Conservation (phyloP, 2,888 invertebrate species). For the Calephelis perditalis region DNA sequence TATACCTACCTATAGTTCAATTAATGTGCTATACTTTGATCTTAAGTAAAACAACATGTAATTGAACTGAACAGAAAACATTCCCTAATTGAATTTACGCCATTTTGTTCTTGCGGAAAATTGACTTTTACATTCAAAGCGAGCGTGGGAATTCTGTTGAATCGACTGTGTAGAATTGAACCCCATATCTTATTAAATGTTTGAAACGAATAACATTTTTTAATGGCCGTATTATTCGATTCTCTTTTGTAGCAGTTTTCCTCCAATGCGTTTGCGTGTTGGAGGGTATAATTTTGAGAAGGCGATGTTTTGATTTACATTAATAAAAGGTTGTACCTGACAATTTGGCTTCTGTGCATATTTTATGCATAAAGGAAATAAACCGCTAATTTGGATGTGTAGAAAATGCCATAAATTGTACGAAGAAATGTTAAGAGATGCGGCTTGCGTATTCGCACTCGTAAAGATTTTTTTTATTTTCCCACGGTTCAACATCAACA, state of each 20-base stretch:
- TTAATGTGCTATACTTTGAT: too few relatives aligned
- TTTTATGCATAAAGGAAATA: slow-evolving; percentile 10
- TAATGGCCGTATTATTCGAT: slow-evolving; percentile 20
- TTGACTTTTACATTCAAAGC: slow-evolving; percentile 63
- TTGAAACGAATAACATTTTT: slow-evolving; percentile 17
- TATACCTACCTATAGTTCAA: too few relatives aligned
- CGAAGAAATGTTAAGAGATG: too few relatives aligned
- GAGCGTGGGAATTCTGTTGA: slow-evolving; percentile 54
- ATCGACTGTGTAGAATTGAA: slow-evolving; percentile 1
- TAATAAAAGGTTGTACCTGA: slow-evolving; percentile 27
- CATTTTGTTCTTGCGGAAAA: slow-evolving; percentile 67
- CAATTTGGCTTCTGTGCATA: slow-evolving; percentile 19
- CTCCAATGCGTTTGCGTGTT: slow-evolving; percentile 30
- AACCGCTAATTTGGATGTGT: not conserved
- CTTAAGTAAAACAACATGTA: too few relatives aligned
- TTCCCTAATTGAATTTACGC: slow-evolving; percentile 68
- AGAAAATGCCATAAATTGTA: not conserved
- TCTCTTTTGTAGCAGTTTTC: slow-evolving; percentile 27
- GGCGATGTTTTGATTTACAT: slow-evolving; percentile 32
- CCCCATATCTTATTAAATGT: slow-evolving; percentile 7
- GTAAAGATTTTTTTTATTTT: too few relatives aligned
- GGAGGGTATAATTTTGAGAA: slow-evolving; percentile 32
- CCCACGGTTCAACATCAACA: too few relatives aligned
- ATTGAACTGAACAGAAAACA: not conserved
- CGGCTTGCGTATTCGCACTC: too few relatives aligned